Evolutionary conservation across 2,797 vertebrate genomes (phyloP).

Genomic region (Acrossocheilus wenchowensis): DNA sequence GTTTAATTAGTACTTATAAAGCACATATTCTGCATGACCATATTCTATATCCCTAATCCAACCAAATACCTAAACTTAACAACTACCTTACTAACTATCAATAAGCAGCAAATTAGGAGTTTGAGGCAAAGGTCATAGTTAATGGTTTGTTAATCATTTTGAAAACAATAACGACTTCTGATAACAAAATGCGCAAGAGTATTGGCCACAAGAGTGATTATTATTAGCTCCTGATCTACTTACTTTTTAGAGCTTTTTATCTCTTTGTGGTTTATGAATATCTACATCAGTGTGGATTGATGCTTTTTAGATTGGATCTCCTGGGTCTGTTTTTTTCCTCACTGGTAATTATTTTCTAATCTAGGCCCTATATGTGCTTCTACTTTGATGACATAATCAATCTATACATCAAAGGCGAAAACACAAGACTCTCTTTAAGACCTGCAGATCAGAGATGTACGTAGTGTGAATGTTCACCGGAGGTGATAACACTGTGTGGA

Average conservation of each 20-base stretch:
- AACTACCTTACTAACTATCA: too few species aligned
- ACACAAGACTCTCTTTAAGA: conserved; percentile 45
- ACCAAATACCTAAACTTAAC: too few species aligned
- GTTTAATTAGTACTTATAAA: too few species aligned
- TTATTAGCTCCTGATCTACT: not conserved
- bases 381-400: conserved; percentile 50
- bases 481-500: conserved; percentile 43
- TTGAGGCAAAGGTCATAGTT: too few species aligned
- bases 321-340: conserved; percentile 27
- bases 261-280: conserved; percentile 35
- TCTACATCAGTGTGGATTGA: conserved; percentile 39
- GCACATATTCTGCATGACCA: too few species aligned
- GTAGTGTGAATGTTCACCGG: conserved; percentile 29
- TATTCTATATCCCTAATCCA: too few species aligned
- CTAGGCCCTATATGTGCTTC: conserved; percentile 28
- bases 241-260: conserved; percentile 3
- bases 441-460: conserved; percentile 31
- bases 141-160: not conserved
- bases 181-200: not conserved
- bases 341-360: conserved; percentile 40
- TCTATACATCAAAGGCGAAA: conserved; percentile 56
- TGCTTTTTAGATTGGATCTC: conserved; percentile 44
- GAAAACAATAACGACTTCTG: not conserved
- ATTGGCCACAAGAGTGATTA: conserved; percentile 9
- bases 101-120: too few species aligned